Conservation (phyloP, 2,888 invertebrate genomes). For the Mycalesis mineus region DNA sequence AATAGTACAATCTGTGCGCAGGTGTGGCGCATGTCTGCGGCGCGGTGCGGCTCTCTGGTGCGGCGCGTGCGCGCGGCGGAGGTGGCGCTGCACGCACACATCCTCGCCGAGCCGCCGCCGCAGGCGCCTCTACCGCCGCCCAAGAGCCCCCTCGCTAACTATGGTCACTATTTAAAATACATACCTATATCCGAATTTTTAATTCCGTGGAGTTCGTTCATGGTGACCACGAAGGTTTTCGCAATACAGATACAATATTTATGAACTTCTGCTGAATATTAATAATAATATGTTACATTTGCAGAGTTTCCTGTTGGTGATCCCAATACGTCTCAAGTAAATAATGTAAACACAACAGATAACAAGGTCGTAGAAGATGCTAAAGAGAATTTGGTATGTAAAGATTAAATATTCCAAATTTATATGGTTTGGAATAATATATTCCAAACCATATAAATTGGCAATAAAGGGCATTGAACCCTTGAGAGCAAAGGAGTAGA, state of each 20-base stretch:
- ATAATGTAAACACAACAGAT: constrained; percentile 19
- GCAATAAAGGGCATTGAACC: too few relatives aligned
- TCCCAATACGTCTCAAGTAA: background rate
- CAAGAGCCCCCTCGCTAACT: constrained; percentile 51
- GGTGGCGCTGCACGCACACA: constrained; percentile 64
- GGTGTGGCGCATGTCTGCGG: constrained; percentile 66
- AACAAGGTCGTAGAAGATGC: constrained; percentile 23
- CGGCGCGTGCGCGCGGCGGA: constrained; percentile 55
- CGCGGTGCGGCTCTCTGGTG: constrained; percentile 45
- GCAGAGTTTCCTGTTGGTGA: constrained; percentile 20
- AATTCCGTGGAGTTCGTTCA: too few relatives aligned
- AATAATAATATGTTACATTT: background rate
- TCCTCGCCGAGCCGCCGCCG: constrained; percentile 62
- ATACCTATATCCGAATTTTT: too few relatives aligned
- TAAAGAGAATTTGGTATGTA: constrained; percentile 34
- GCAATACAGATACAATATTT: too few relatives aligned
- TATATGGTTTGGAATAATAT: background rate
- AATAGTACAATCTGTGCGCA: too few relatives aligned
- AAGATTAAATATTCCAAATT: background rate
- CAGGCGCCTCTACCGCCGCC: constrained; percentile 56
- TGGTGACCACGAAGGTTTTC: too few relatives aligned
- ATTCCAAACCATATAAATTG: too few relatives aligned
- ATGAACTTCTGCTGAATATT: too few relatives aligned
- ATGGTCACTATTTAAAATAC: too few relatives aligned
- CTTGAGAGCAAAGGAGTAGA: too few relatives aligned